Percentiles rank a stretch among this genome's conserved stretches.
Conservation (phyloP, 2,797 vertebrate genomes). For the Enteromius argenteus region DNA sequence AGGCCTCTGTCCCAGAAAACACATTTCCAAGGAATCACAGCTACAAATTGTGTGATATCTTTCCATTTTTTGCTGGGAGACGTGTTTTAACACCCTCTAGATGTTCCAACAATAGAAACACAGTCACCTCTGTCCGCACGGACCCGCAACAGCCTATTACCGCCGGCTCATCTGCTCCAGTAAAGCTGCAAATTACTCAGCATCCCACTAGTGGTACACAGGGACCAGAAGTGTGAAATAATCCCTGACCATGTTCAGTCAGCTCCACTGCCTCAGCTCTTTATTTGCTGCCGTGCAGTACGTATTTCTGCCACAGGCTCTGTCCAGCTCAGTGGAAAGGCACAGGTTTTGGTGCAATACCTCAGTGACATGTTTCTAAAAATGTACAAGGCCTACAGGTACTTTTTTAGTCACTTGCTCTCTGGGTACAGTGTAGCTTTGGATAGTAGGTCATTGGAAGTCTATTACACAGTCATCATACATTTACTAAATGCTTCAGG, state of each 20-base stretch:
- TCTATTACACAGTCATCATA: neutral
- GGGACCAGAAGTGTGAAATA: conserved; percentile 74
- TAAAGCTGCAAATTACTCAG: conserved; percentile 77
- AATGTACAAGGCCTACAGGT: neutral
- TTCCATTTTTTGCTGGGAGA: conserved; percentile 74
- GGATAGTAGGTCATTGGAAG: conserved; percentile 5
- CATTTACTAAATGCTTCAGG: neutral
- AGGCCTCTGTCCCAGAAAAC: conserved; percentile 62
- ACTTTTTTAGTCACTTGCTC: neutral
- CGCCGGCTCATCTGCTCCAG: conserved; percentile 75
- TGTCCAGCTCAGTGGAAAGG: conserved; percentile 28
- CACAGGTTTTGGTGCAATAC: conserved; percentile 12
- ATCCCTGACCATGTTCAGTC: conserved; percentile 67
- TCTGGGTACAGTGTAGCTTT: neutral
- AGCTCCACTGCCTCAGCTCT: conserved; percentile 38
- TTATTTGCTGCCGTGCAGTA: conserved; percentile 4
- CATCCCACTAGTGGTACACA: conserved; percentile 62
- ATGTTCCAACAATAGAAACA: conserved; percentile 69
- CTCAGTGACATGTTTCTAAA: conserved; percentile 29
- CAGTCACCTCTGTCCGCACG: conserved; percentile 44
- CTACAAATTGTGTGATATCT: conserved; percentile 75
- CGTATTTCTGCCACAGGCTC: neutral
- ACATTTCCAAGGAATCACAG: conserved; percentile 75
- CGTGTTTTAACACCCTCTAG: conserved; percentile 76
- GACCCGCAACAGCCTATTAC: conserved; percentile 56